Evolutionary conservation across 2,888 invertebrate species (phyloP).

Genomic region (Acrobasis repandana): DNA sequence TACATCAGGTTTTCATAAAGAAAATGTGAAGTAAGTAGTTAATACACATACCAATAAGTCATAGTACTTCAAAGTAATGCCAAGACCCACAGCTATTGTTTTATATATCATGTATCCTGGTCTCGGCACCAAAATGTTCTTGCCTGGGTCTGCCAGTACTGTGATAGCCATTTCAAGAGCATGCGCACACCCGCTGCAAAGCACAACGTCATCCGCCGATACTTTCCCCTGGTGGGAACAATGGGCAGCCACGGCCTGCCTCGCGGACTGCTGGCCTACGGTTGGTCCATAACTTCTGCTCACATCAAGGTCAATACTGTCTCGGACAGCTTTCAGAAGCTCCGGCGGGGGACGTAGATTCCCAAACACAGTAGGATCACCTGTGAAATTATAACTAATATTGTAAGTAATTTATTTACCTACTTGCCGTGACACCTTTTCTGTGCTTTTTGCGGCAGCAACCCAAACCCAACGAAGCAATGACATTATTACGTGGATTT

Average conservation of each 20-base stretch:
- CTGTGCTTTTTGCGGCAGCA: no score
- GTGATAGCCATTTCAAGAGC: conserved; percentile 95
- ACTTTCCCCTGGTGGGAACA: conserved; percentile 84
- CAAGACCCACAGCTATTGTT: conserved; percentile 92
- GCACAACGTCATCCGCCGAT: conserved; percentile 88
- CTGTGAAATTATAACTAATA: conserved; percentile 68
- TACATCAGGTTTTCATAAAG: no score
- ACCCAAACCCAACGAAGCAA: no score
- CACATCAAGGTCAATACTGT: conserved; percentile 85
- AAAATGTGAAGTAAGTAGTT: not conserved
- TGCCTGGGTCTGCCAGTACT: conserved; percentile 92
- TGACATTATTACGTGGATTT: no score
- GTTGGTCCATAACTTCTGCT: conserved; percentile 95
- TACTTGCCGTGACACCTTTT: no score
- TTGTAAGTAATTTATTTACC: no score
- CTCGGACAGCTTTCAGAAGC: conserved; percentile 89
- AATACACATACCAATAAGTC: conserved; percentile 83
- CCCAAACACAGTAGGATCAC: conserved; percentile 97
- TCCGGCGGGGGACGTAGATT: conserved; percentile 92
- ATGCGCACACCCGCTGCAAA: conserved; percentile 92
- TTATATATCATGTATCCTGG: conserved; percentile 96
- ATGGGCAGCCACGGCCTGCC: conserved; percentile 93
- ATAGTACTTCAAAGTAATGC: conserved; percentile 90
- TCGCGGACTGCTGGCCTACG: conserved; percentile 88
- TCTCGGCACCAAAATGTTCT: conserved; percentile 95